Evolutionary conservation across 2,113 vertebrate genomes (phyloP).

Genomic region (Trematomus loennbergii): DNA sequence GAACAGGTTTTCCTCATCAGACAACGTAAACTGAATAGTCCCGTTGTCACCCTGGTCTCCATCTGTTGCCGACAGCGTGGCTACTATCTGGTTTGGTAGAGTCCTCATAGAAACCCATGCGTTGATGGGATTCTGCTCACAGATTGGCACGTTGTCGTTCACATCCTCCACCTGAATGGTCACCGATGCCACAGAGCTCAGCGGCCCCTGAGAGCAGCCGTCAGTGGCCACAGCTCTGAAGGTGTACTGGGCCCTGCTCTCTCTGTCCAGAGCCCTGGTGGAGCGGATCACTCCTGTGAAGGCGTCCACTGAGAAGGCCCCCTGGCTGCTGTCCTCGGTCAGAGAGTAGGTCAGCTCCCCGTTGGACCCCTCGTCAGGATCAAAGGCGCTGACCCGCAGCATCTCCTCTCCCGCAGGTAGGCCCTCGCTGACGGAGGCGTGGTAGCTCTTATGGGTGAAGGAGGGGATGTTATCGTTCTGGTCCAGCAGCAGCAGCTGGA

Average conservation of each 20-base stretch:
- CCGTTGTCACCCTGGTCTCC: conserved; percentile 88
- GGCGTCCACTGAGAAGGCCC: conserved; percentile 85
- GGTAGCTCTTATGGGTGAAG: conserved; percentile 85
- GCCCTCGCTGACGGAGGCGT: conserved; percentile 87
- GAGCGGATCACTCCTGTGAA: conserved; percentile 82
- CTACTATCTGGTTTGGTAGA: conserved; percentile 77
- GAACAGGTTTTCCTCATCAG: conserved; percentile 81
- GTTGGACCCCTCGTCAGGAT: conserved; percentile 88
- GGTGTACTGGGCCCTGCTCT: conserved; percentile 83
- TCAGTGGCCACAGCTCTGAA: conserved; percentile 89
- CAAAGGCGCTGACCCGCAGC: conserved; percentile 84
- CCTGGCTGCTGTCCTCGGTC: conserved; percentile 80
- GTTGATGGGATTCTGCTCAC: conserved; percentile 84
- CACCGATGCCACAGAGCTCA: conserved; percentile 83
- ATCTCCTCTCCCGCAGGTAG: conserved; percentile 82
- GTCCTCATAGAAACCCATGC: conserved; percentile 79
- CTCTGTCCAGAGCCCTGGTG: conserved; percentile 85
- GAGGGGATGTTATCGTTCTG: conserved; percentile 91
- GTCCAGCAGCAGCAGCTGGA: conserved; percentile 88
- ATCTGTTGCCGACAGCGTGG: conserved; percentile 84
- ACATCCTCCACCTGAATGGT: conserved; percentile 86
- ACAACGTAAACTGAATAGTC: conserved; percentile 82
- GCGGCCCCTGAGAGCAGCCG: conserved; percentile 78
- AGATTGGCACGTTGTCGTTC: conserved; percentile 92
- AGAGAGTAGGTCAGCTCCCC: conserved; percentile 88